Conservation (phyloP, 2,113 vertebrate species). For the Tetraodon nigroviridis region DNA sequence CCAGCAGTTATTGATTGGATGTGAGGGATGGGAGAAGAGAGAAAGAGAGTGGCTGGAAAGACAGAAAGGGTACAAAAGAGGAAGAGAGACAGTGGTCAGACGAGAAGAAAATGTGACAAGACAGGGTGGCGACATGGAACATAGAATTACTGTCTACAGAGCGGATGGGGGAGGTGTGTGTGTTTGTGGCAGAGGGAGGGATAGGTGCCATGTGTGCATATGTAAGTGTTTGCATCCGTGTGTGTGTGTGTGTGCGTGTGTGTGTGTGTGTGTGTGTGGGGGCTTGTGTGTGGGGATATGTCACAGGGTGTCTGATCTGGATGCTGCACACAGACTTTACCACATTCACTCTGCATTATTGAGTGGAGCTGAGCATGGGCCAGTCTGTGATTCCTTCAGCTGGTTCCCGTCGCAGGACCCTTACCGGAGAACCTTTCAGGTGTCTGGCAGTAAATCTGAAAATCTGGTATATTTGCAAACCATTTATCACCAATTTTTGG, state of each 20-base stretch:
- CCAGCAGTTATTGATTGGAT: constrained; percentile 91
- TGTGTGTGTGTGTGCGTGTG: constrained; percentile 22
- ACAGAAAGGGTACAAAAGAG: constrained; percentile 55
- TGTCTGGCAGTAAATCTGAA: background rate
- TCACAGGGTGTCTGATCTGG: constrained; percentile 43
- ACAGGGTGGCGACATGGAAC: constrained; percentile 77
- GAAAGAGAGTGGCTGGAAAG: constrained; percentile 43
- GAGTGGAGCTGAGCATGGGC: constrained; percentile 32
- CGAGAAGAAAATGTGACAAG: constrained; percentile 77
- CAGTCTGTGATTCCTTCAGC: background rate
- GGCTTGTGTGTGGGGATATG: constrained; percentile 18
- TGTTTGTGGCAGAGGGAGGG: constrained; percentile 1
- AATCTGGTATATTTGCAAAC: too few relatives aligned
- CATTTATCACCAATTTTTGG: too few relatives aligned
- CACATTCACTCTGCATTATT: constrained; percentile 54
- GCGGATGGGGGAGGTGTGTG: constrained; percentile 22
- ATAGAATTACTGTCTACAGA: constrained; percentile 73
- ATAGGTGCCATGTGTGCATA: constrained; percentile 47
- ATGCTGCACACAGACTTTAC: constrained; percentile 25
- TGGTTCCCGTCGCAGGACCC: background rate
- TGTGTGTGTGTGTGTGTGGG: constrained; percentile 37
- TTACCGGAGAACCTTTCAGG: background rate
- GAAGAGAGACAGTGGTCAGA: constrained; percentile 64
- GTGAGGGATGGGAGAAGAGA: constrained; percentile 51
- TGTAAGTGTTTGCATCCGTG: constrained; percentile 39